phyloP scores from a whole-genome alignment of 2,888 invertebrate species.

The Cephonodes hylas region DNA sequence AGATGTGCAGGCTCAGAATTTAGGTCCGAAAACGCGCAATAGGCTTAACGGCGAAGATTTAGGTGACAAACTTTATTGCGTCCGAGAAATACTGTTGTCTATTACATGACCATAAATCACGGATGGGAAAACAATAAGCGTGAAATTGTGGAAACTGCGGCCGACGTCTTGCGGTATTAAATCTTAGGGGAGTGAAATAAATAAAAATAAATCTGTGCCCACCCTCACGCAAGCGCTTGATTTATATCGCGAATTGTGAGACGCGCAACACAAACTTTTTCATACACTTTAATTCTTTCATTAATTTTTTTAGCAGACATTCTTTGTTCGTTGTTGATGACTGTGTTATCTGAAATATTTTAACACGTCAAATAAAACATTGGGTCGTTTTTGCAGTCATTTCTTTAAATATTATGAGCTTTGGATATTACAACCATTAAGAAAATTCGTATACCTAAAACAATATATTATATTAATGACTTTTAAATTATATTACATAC shows the following conservation, averaged over 20 bases:
- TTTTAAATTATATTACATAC: too few species aligned
- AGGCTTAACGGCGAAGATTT: constrained; percentile 78
- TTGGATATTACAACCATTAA: too few species aligned
- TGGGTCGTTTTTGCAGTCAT: too few species aligned
- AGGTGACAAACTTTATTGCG: constrained; percentile 80
- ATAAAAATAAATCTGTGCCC: constrained; percentile 77
- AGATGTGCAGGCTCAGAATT: constrained; percentile 15
- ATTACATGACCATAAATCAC: constrained; percentile 78
- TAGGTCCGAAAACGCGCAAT: constrained; percentile 49
- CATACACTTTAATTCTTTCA: constrained; percentile 51
- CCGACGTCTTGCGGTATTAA: constrained; percentile 74
- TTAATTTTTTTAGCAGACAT: constrained; percentile 31
- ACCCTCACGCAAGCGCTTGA: constrained; percentile 70
- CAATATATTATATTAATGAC: too few species aligned
- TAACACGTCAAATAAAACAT: not conserved
- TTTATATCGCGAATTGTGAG: constrained; percentile 61
- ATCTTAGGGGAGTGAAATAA: constrained; percentile 80
- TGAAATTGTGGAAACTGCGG: constrained; percentile 81
- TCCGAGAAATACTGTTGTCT: constrained; percentile 75
- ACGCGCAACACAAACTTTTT: constrained; percentile 16
- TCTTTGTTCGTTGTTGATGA: not conserved
- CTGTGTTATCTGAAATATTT: not conserved
- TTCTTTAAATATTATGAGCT: not conserved
- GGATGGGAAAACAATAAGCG: constrained; percentile 82
- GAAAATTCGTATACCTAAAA: too few species aligned